These are phyloP conservation scores for Drosophila gunungcola DNA, from an alignment of 1,140 invertebrate genomes.

Conservation along the genomic window DNA sequence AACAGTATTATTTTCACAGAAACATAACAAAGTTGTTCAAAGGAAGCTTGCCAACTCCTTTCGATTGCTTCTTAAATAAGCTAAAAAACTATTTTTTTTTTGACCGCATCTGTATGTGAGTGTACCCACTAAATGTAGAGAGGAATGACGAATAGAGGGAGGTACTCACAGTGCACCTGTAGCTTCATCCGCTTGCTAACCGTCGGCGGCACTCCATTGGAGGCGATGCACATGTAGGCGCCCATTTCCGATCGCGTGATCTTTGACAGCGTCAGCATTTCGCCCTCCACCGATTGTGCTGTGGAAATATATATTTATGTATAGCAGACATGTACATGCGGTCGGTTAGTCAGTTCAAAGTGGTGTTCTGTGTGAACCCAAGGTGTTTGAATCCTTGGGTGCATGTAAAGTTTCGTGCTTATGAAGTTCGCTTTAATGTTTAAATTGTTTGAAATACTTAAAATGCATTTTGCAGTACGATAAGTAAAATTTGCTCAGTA, in stretches of 20 bases:
- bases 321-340: slow-evolving; percentile 47
- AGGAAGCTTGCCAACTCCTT: too few species aligned
- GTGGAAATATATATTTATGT: slow-evolving; percentile 13
- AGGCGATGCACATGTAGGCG: slow-evolving; percentile 92
- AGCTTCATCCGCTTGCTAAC: slow-evolving; percentile 93
- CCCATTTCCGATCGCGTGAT: slow-evolving; percentile 94
- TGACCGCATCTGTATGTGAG: too few species aligned
- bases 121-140: too few species aligned
- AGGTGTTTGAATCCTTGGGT: not conserved
- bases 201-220: slow-evolving; percentile 92
- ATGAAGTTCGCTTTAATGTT: not conserved
- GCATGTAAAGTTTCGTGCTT: not conserved
- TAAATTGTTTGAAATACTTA: not conserved
- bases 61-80: too few species aligned
- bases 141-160: not conserved
- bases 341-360: slow-evolving; percentile 7
- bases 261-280: slow-evolving; percentile 90
- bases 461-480: too few species aligned
- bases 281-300: slow-evolving; percentile 90
- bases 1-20: too few species aligned
- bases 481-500: too few species aligned
- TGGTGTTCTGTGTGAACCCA: not conserved
- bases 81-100: too few species aligned
- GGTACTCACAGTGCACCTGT: slow-evolving; percentile 93
- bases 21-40: too few species aligned